Percentiles rank a stretch among this genome's conserved stretches.
Conservation (phyloP, 2,797 vertebrate genomes). For the Catostomus latipinnis region DNA sequence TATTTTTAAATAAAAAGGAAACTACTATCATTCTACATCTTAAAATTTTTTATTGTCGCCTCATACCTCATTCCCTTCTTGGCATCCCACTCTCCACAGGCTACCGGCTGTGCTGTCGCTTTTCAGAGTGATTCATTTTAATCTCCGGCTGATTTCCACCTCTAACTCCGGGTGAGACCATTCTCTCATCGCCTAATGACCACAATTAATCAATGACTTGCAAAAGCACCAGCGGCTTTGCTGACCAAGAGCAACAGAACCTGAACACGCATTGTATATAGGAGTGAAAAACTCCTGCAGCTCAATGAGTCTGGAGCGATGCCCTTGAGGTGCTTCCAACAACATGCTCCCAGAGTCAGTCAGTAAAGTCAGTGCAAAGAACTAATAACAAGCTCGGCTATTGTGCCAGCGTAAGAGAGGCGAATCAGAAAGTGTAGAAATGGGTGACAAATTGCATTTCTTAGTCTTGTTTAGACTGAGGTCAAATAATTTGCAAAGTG, state of each 20-base stretch:
- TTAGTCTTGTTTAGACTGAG: neutral
- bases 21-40: conserved; percentile 3
- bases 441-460: conserved; percentile 18
- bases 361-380: conserved; percentile 29
- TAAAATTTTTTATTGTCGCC: neutral
- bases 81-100: conserved; percentile 30
- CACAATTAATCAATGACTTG: conserved; percentile 69
- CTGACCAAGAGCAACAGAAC: conserved; percentile 28
- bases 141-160: conserved; percentile 65
- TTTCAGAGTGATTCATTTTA: conserved; percentile 70
- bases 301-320: conserved; percentile 1
- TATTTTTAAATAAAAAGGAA: conserved; percentile 81
- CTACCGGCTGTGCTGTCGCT: conserved; percentile 47
- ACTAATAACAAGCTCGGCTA: conserved; percentile 25
- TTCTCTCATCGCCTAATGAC: conserved; percentile 74
- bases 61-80: conserved; percentile 12
- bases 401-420: conserved; percentile 19
- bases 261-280: conserved; percentile 4
- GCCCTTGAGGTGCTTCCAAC: conserved; percentile 39
- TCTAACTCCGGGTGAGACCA: conserved; percentile 73
- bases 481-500: conserved; percentile 6
- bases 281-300: neutral
- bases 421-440: conserved; percentile 9
- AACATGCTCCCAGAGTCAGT: conserved; percentile 28
- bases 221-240: conserved; percentile 18